A percentile compares a stretch with the other conserved stretches of the same genome.
These are phyloP conservation scores for Campopleginae sp. DNA, from an alignment of 2,888 invertebrate genomes.

Conservation along the genomic window DNA sequence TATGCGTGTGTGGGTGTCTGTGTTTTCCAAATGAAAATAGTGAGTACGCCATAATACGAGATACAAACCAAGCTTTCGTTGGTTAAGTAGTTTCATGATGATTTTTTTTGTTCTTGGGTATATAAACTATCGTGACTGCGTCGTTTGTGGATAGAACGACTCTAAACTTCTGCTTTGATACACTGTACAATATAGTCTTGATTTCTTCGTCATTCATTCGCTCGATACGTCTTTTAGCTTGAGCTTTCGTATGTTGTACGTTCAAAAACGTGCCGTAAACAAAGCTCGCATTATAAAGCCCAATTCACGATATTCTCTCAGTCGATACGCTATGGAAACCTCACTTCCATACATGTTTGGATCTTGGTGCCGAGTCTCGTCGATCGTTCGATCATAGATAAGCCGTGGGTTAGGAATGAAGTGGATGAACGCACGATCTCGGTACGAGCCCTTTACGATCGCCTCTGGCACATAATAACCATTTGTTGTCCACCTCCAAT, in stretches of 20 bases:
- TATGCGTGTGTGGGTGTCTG: conserved; percentile 40
- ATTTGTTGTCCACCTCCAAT: conserved; percentile 91
- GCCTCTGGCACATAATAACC: conserved; percentile 91
- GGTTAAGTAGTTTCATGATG: conserved; percentile 65
- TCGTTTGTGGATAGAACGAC: conserved; percentile 63
- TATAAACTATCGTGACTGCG: conserved; percentile 65
- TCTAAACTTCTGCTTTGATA: conserved; percentile 76
- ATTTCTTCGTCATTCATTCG: conserved; percentile 60
- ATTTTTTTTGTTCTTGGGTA: conserved; percentile 44
- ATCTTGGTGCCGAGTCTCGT: conserved; percentile 36
- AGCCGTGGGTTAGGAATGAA: conserved; percentile 80
- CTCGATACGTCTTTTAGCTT: conserved; percentile 1
- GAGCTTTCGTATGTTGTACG: not conserved
- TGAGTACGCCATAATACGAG: conserved; percentile 66
- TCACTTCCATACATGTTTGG: conserved; percentile 55
- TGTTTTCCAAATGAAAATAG: conserved; percentile 59
- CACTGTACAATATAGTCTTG: conserved; percentile 79
- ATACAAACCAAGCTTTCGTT: conserved; percentile 61
- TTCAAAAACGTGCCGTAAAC: conserved; percentile 41
- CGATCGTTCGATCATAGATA: conserved; percentile 53
- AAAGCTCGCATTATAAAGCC: conserved; percentile 54
- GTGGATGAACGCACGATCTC: conserved; percentile 86
- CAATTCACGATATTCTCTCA: conserved; percentile 52
- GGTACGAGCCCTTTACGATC: conserved; percentile 92
- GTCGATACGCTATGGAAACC: conserved; percentile 31